These are phyloP conservation scores for Apodemus speciosus DNA, from an alignment of 2,113 vertebrate species.

Conservation along the genomic window DNA sequence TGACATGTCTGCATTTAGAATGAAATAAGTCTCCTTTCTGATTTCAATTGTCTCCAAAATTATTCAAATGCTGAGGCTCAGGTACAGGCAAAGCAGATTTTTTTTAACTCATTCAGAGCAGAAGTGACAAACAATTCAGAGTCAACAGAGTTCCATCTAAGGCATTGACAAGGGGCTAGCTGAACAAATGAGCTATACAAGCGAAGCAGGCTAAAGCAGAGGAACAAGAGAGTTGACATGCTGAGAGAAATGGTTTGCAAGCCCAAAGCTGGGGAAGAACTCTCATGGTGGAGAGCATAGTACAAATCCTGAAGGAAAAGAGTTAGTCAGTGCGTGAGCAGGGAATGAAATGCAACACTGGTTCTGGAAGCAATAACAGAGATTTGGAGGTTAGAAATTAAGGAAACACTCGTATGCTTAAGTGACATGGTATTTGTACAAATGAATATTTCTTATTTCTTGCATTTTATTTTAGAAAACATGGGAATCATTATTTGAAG, in stretches of 20 bases:
- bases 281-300: background rate
- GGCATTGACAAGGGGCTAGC: background rate
- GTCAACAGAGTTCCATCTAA: background rate
- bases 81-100: slow-evolving; percentile 3
- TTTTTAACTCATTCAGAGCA: background rate
- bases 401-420: background rate
- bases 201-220: background rate
- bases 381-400: background rate
- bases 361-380: background rate
- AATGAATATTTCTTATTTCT: background rate
- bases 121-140: background rate
- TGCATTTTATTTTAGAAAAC: background rate
- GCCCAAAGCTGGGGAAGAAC: background rate
- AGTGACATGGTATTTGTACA: background rate
- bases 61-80: slow-evolving; percentile 6
- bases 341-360: background rate
- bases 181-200: background rate
- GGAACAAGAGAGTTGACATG: background rate
- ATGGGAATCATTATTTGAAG: background rate
- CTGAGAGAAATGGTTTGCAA: background rate
- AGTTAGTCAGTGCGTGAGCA: background rate
- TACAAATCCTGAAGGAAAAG: background rate
- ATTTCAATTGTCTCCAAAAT: background rate
- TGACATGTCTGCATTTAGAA: slow-evolving; percentile 6
- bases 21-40: background rate